Evolutionary conservation across 2,113 vertebrate genomes (phyloP).

Genomic region (Indicator indicator): DNA sequence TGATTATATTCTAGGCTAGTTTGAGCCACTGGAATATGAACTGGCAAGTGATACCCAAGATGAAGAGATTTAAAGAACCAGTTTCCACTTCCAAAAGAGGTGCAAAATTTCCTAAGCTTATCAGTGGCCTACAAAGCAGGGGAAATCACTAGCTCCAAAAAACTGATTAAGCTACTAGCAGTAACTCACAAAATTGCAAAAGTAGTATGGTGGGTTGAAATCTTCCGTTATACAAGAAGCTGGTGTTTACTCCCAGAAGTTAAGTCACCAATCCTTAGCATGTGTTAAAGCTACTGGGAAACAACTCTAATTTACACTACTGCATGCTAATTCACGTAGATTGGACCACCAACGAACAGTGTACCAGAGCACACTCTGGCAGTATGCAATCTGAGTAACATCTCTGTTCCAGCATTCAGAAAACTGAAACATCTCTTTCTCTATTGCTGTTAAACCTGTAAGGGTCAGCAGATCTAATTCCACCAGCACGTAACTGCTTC

Average conservation of each 20-base stretch:
- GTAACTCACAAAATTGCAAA: background rate
- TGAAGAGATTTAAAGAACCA: background rate
- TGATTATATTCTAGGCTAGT: background rate
- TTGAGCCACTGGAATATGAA: background rate
- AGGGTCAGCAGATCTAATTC: background rate
- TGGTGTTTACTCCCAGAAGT: background rate
- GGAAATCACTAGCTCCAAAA: background rate
- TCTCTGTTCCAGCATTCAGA: background rate
- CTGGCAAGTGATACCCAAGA: background rate
- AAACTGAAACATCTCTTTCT: background rate
- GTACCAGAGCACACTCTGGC: background rate
- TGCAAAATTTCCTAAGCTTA: background rate
- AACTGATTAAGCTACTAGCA: background rate
- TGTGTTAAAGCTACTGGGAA: background rate
- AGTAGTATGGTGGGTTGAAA: background rate
- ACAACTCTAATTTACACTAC: background rate
- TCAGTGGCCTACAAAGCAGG: background rate
- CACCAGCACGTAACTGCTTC: background rate
- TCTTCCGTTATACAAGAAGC: background rate
- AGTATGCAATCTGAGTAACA: background rate
- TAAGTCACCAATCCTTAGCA: background rate
- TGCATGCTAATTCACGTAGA: background rate
- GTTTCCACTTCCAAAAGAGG: background rate
- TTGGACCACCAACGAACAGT: background rate
- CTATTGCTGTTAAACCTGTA: fast-evolving